Percentiles rank a stretch among this genome's conserved stretches.
Conservation (phyloP, 30 jellyfish, hydroid and myxozoan genomes). For the Hydractinia echinata region DNA sequence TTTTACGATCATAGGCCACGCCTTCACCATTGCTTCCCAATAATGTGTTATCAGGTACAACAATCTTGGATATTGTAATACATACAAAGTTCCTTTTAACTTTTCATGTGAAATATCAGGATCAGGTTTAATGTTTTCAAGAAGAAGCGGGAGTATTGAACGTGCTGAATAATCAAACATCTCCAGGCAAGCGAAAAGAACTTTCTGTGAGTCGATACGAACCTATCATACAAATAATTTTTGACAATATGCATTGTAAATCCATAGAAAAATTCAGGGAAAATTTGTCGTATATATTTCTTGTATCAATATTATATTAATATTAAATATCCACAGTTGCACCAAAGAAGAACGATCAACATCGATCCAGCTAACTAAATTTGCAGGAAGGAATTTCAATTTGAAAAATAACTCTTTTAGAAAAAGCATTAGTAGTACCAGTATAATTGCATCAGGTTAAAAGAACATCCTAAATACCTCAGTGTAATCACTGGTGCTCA, state of each 20-base stretch:
- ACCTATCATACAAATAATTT: conserved; percentile 33
- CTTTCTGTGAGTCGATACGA: conserved; percentile 81
- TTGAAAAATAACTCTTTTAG: too few species aligned
- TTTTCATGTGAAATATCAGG: conserved; percentile 79
- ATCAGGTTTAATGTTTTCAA: conserved; percentile 65
- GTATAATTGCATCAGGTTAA: background rate
- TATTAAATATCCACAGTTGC: too few species aligned
- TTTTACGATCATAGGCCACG: conserved; percentile 86
- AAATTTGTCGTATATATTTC: too few species aligned
- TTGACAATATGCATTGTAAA: background rate
- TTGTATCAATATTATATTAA: too few species aligned
- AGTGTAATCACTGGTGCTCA: conserved; percentile 77
- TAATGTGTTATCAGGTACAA: conserved; percentile 71
- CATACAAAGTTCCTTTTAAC: conserved; percentile 85
- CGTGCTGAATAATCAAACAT: conserved; percentile 77
- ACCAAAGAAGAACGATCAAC: too few species aligned
- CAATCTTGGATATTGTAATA: conserved; percentile 55
- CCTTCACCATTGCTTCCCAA: conserved; percentile 72
- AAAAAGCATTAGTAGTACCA: background rate
- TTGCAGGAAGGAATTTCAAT: too few species aligned
- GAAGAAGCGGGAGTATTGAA: conserved; percentile 60
- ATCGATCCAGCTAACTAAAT: too few species aligned
- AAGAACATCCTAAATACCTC: conserved; percentile 40
- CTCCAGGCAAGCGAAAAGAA: conserved; percentile 56
- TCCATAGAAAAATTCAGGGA: background rate